These are phyloP conservation scores for Neodontobutis hainanensis DNA, from an alignment of 2,113 vertebrate genomes.

Conservation along the genomic window DNA sequence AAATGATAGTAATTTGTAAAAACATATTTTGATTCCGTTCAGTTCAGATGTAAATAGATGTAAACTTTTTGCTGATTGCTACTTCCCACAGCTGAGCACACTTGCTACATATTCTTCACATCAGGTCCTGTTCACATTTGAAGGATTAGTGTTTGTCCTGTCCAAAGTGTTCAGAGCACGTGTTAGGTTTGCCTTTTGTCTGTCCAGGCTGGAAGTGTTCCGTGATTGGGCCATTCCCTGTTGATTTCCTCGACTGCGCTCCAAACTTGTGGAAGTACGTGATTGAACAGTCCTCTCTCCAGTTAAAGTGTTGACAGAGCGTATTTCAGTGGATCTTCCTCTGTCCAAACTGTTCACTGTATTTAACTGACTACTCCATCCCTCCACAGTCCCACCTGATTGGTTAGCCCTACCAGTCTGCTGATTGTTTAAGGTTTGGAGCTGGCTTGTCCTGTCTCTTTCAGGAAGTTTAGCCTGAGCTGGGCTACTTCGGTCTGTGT, in stretches of 20 bases:
- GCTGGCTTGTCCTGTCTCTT: constrained; percentile 63
- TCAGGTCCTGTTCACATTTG: constrained; percentile 33
- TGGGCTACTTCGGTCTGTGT: constrained; percentile 64
- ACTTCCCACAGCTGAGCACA: constrained; percentile 62
- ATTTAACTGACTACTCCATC: constrained; percentile 59
- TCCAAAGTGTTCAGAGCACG: constrained; percentile 66
- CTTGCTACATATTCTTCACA: background rate
- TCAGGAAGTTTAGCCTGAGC: constrained; percentile 58
- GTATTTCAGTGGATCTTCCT: constrained; percentile 54
- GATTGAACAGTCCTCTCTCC: constrained; percentile 68
- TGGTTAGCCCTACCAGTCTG: constrained; percentile 54
- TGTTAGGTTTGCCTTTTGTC: constrained; percentile 65
- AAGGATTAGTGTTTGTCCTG: constrained; percentile 69
- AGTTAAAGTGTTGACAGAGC: constrained; percentile 37
- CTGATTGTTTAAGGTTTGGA: constrained; percentile 74
- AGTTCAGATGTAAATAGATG: too few relatives aligned
- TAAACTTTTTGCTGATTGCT: background rate
- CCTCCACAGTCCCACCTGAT: constrained; percentile 42
- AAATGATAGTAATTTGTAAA: too few relatives aligned
- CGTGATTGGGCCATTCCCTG: constrained; percentile 51
- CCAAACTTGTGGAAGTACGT: constrained; percentile 65
- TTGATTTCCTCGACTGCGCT: constrained; percentile 62
- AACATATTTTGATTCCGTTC: too few relatives aligned
- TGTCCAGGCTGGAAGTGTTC: constrained; percentile 73
- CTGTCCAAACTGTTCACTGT: constrained; percentile 72